Evolutionary conservation across 1,140 invertebrate species (phyloP), one percentile per base, ranked within the genome.

Genomic region (Pachyrhynchus sulphureomaculatus): DNA sequence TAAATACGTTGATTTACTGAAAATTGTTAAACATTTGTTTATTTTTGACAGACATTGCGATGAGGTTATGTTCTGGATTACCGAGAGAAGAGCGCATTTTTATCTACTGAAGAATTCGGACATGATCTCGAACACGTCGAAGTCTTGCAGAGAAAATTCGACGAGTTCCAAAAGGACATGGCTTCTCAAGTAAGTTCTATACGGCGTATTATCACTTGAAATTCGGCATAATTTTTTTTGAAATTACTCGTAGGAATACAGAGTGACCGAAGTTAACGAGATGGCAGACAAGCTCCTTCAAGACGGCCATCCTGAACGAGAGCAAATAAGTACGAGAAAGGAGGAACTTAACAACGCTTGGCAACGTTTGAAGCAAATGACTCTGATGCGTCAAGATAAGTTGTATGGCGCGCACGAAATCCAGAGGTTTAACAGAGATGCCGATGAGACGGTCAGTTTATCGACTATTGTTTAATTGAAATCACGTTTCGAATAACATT

Each of bases 11-110:
- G n/a, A n/a, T n/a, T n/a, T n/a, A n/a, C n/a, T n/a, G n/a, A n/a
- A n/a, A n/a, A n/a, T n/a, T n/a, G n/a, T n/a, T n/a, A n/a, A n/a
- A n/a, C n/a, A n/a, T n/a, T n/a, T n/a, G n/a, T n/a, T n/a, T n/a
- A n/a, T n/a, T n/a, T 47, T 29, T 59, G 26, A 41, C 37, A 84
- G 98, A 20, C 94, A 98, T 72, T 98, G 95, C 75, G 95, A 99
- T 75, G 97, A 99, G 80, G 93, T 99, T 17, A 95, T 99, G 89
- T 98, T 98, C 75, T 99, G 97, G 97, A 99, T 99, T 65, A 90
- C 90, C 73, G 96, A 99, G 75, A 42, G 41, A 99, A 98, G 78
- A 93, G 95, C 79, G 89, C 93, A 12, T 98, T 99, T 79, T 94
- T 99, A 0, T 92, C 92, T 1, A 92, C 94, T 1, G 95, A 98